Base-by-base conservation (phyloP, 1,140 invertebrate genomes). In the Drosophila pseudoananassae region DNA sequence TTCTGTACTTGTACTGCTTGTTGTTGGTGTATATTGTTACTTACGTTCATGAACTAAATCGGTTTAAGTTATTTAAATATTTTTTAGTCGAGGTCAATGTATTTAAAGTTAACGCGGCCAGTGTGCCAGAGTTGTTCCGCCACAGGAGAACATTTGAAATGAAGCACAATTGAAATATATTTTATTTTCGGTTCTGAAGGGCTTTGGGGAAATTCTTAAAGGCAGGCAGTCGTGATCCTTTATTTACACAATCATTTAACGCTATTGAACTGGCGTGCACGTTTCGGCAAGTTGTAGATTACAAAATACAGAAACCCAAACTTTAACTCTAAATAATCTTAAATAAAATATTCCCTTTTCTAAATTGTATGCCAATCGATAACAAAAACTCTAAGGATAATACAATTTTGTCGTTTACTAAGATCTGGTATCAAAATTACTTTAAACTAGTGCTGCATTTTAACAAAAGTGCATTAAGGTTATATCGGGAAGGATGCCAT, bases 41-140 rank as follows among this genome's bases (percentile, higher is more conserved):
- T 85, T 85, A 85, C 81, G 77, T 77, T 85, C 77, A 85, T 60
- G 63, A 85, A 85, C 81, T 85, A 85, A 81, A 71, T 81, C 60
- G 65, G 51, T 74, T 82, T 57, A 47, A 79, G 50, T 59, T 64
- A 29, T 27, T 9, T 54, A 33, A 25, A 29, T 33, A 29, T 15
- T 52, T 43, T 61, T 43, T 12, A 47, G 46, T 64, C 31, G 25
- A 55, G 33, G 27, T n/a, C 8, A 76, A 52, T 59, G 46, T 10
- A 33, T 56, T 74, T 52, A 14, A 54, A 27, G 47, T 54, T 29
- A 75, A 51, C 40, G 17, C 43, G 17, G 23, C 40, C 49, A 61
- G 82, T 59, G 69, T 70, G 77, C 69, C 76, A 64, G 65, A 47
- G 65, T 69, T 69, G 66, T 78, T 85, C 70, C 82, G 83, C 65